Evolutionary conservation across 2,888 invertebrate species (phyloP).

Genomic region (Drosophila suboccidentalis): DNA sequence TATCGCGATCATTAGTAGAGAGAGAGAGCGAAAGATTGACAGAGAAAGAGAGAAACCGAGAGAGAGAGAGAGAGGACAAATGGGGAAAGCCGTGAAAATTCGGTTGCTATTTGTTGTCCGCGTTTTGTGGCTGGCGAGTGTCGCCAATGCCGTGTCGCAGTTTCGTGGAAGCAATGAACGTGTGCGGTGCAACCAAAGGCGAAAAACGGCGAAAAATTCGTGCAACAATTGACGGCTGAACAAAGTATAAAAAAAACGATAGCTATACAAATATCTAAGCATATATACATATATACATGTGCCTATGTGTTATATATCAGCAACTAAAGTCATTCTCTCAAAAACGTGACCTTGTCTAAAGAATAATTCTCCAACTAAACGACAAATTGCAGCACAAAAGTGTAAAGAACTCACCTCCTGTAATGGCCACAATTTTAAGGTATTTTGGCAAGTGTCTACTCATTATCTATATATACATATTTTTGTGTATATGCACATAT

Average conservation of each 20-base stretch:
- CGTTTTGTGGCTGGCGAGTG: slow-evolving; percentile 43
- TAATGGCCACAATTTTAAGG: slow-evolving; percentile 42
- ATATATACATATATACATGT: slow-evolving; percentile 24
- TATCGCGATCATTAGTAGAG: slow-evolving; percentile 56
- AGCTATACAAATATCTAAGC: slow-evolving; percentile 28
- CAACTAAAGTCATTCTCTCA: slow-evolving; percentile 29
- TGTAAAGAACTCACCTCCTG: slow-evolving; percentile 26
- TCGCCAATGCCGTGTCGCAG: slow-evolving; percentile 61
- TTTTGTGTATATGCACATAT: slow-evolving; percentile 14
- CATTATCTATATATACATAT: slow-evolving; percentile 8
- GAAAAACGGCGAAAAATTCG: slow-evolving; percentile 67
- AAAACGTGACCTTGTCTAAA: slow-evolving; percentile 64
- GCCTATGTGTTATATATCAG: slow-evolving; percentile 22
- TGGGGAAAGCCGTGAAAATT: slow-evolving; percentile 59
- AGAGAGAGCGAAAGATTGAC: slow-evolving; percentile 8
- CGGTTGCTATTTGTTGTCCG: slow-evolving; percentile 55
- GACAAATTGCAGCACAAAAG: slow-evolving; percentile 15
- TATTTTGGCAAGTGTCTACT: slow-evolving; percentile 48
- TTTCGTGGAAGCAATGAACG: slow-evolving; percentile 76
- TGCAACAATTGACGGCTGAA: slow-evolving; percentile 62
- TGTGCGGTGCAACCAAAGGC: slow-evolving; percentile 70
- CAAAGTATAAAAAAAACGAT: slow-evolving; percentile 30
- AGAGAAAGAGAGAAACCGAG: slow-evolving; percentile 10
- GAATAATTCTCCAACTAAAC: slow-evolving; percentile 12
- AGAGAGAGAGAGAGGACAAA: slow-evolving; percentile 16